Percentiles rank a stretch among this genome's conserved stretches.
Conservation (phyloP, 2,113 vertebrate genomes). For the Sylvia atricapilla region DNA sequence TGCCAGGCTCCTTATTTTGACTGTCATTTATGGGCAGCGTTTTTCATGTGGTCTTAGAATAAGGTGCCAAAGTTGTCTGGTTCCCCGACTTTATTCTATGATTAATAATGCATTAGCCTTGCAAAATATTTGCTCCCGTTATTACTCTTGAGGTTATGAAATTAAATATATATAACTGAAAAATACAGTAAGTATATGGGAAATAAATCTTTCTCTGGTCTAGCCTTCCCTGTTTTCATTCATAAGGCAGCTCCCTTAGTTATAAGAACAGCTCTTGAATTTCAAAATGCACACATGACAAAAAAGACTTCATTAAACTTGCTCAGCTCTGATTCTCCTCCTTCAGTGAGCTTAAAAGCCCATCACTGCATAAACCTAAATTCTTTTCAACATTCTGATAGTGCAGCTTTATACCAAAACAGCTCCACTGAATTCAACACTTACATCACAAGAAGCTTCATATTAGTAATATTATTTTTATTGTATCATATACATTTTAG, state of each 20-base stretch:
- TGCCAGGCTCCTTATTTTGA: conserved; percentile 41
- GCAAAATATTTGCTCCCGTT: conserved; percentile 52
- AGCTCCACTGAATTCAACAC: background rate
- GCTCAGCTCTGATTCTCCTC: background rate
- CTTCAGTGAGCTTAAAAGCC: background rate
- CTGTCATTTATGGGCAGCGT: conserved; percentile 4
- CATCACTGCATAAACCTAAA: background rate
- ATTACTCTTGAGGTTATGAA: conserved; percentile 21
- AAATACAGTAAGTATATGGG: conserved; percentile 4
- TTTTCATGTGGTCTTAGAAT: conserved; percentile 43
- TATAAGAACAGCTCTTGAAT: background rate
- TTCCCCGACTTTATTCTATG: conserved; percentile 1
- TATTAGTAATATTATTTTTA: background rate
- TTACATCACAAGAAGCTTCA: background rate
- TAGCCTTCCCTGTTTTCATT: background rate
- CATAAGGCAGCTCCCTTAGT: background rate
- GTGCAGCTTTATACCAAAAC: background rate
- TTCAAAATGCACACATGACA: background rate
- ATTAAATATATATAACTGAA: conserved; percentile 39
- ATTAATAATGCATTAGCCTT: conserved; percentile 55
- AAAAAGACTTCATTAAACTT: background rate
- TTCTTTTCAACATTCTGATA: background rate
- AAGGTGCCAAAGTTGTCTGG: conserved; percentile 44
- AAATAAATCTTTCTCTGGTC: conserved; percentile 44
- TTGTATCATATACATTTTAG: background rate